Base-by-base conservation (phyloP, 2,113 vertebrate species). In the Scartelaos histophorus region DNA sequence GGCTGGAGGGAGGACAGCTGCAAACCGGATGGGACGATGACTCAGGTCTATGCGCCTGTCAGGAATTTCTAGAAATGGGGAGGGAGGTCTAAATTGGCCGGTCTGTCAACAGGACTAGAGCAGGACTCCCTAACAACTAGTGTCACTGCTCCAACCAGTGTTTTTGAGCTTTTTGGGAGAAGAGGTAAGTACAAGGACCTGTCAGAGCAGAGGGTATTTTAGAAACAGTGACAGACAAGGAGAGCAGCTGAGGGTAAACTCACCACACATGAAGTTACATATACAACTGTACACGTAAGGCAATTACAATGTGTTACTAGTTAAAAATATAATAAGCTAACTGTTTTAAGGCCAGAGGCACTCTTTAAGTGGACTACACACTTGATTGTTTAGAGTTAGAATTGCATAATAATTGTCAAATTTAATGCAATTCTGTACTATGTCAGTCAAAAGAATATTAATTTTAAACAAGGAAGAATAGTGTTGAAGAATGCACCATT, bases 171-270 rank as follows among this genome's bases (percentile, higher is more conserved):
- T 64, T 53, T 4, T 17, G 43, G 54, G 15, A 25, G 47, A 29
- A 60, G 53, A 56, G 21, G 7, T 12, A 45, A 69, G 49, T 69
- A 25, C 38, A 54, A 56, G 53, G 47, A 25, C 3, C 47, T 53
- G 53, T 71, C 19, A 66, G 53, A 43, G 56, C 16, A 67, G 54
- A 0, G 29, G 38, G 68, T 61, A 61, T 66, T 60, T 68, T 35
- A 70, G 51, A 38, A 10, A 25, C 22, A 89, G 75, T 84, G 85
- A 89, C 74, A 70, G 89, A 90, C 79, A 78, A 75, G 60, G 67
- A 62, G 71, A 80, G 67, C 86, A 89, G 87, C 87, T 89, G 85
- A 89, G 81, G 73, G 84, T 66, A 34, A 43, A 76, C 67, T 73
- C 66, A 82, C 70, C 61, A 43, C 61, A 64, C 61, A 61, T 34